Conservation (phyloP, 2,113 vertebrate species). For the Porphyrio hochstetteri region DNA sequence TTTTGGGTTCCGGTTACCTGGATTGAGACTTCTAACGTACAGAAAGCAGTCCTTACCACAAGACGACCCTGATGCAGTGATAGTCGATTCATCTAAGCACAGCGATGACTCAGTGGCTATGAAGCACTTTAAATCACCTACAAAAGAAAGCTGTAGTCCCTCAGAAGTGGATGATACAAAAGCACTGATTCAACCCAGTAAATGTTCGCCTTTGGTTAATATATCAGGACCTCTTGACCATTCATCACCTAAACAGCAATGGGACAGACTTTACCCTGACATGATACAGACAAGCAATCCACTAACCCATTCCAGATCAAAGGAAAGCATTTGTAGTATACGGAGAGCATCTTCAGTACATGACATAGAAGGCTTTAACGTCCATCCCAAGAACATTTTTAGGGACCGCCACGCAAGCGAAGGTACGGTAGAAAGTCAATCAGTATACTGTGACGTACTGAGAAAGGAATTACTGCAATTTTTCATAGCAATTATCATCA, state of each 20-base stretch:
- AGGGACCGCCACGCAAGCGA: conserved; percentile 90
- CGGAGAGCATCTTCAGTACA: conserved; percentile 95
- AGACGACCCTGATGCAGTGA: conserved; percentile 95
- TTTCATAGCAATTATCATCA: background rate
- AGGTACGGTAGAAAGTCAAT: conserved; percentile 79
- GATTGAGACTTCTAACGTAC: conserved; percentile 87
- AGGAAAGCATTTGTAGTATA: conserved; percentile 91
- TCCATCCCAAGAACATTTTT: conserved; percentile 87
- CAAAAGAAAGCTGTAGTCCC: conserved; percentile 90
- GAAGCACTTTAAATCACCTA: conserved; percentile 91
- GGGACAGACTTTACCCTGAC: conserved; percentile 88
- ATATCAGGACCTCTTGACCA: conserved; percentile 89
- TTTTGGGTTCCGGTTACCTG: conserved; percentile 91
- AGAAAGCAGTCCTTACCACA: conserved; percentile 95
- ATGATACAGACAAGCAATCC: conserved; percentile 85
- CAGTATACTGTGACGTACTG: background rate
- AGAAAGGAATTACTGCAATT: background rate
- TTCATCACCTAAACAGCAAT: conserved; percentile 91
- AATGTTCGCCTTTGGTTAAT: conserved; percentile 87
- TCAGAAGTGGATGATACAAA: conserved; percentile 93
- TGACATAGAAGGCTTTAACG: conserved; percentile 91
- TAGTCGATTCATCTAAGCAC: conserved; percentile 90
- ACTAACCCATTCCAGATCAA: conserved; percentile 88
- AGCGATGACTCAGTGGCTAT: conserved; percentile 89
- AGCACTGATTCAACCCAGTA: conserved; percentile 90